These are phyloP conservation scores for Istiophorus platypterus DNA, from an alignment of 2,113 vertebrate species.

Conservation along the genomic window DNA sequence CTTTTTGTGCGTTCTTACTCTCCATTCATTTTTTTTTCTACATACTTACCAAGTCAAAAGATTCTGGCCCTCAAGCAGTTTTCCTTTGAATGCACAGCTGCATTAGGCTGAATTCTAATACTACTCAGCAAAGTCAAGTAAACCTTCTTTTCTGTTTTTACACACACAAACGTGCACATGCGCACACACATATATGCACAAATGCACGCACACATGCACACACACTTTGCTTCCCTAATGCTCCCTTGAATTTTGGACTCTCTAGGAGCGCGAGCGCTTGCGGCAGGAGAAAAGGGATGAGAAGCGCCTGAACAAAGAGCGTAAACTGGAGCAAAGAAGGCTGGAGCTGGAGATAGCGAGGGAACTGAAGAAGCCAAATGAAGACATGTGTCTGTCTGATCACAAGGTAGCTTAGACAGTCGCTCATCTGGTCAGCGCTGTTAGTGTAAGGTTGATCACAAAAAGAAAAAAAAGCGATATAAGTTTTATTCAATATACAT, in stretches of 20 bases:
- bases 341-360: conserved; percentile 97
- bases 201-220: conserved; percentile 27
- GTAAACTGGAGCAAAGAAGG: conserved; percentile 94
- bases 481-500: not conserved
- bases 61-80: conserved; percentile 79
- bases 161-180: conserved; percentile 13
- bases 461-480: not conserved
- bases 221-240: conserved; percentile 61
- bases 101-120: conserved; percentile 79
- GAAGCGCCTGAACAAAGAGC: conserved; percentile 97
- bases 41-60: conserved; percentile 77
- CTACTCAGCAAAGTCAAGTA: conserved; percentile 77
- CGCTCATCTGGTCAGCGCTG: not conserved
- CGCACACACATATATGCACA: conserved; percentile 25
- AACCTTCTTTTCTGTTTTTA: conserved; percentile 65
- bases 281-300: conserved; percentile 99
- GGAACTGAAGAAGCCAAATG: conserved; percentile 98
- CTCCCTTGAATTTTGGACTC: conserved; percentile 66
- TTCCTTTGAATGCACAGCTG: conserved; percentile 77
- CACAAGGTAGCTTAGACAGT: conserved; percentile 89
- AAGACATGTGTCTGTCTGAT: conserved; percentile 99
- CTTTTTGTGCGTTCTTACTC: conserved; percentile 51
- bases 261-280: conserved; percentile 95
- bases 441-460: not conserved
- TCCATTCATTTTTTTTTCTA: conserved; percentile 63